Evolutionary conservation across 2,888 invertebrate genomes (phyloP).

Genomic region (Adelognathus sp.): DNA sequence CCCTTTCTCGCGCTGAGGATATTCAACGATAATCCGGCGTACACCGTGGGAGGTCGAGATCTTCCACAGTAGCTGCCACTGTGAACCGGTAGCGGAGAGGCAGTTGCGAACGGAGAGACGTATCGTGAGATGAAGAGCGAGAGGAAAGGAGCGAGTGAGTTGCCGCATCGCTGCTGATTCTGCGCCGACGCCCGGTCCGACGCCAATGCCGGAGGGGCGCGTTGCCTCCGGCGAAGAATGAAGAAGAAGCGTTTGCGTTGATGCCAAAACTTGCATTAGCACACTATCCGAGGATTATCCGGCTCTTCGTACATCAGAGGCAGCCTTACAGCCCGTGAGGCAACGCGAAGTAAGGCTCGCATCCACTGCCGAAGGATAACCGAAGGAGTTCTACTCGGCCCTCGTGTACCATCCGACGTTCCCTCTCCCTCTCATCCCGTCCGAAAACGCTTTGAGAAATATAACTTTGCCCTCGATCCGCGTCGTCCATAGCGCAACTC

Average conservation of each 20-base stretch:
- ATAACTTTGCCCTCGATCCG: constrained; percentile 57
- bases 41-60: constrained; percentile 61
- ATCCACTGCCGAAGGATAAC: constrained; percentile 60
- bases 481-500: constrained; percentile 30
- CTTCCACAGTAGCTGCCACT: constrained; percentile 47
- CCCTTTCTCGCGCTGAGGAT: constrained; percentile 64
- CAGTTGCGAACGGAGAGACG: constrained; percentile 7
- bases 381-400: constrained; percentile 51
- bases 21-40: constrained; percentile 74
- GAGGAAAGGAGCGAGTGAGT: constrained; percentile 63
- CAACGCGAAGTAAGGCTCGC: constrained; percentile 35
- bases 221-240: constrained; percentile 71
- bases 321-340: constrained; percentile 34
- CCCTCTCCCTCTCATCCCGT: constrained; percentile 9
- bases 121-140: not conserved
- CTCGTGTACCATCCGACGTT: constrained; percentile 33
- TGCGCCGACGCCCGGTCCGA: constrained; percentile 39
- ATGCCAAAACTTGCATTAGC: constrained; percentile 79
- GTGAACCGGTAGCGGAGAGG: constrained; percentile 14
- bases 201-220: constrained; percentile 48
- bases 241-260: constrained; percentile 75
- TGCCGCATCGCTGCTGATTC: constrained; percentile 52
- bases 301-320: constrained; percentile 67
- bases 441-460: constrained; percentile 50
- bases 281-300: constrained; percentile 75